Percentiles rank a stretch among this genome's conserved stretches.
Conservation (phyloP, 2,113 vertebrate genomes). For the Trogon surrucura region DNA sequence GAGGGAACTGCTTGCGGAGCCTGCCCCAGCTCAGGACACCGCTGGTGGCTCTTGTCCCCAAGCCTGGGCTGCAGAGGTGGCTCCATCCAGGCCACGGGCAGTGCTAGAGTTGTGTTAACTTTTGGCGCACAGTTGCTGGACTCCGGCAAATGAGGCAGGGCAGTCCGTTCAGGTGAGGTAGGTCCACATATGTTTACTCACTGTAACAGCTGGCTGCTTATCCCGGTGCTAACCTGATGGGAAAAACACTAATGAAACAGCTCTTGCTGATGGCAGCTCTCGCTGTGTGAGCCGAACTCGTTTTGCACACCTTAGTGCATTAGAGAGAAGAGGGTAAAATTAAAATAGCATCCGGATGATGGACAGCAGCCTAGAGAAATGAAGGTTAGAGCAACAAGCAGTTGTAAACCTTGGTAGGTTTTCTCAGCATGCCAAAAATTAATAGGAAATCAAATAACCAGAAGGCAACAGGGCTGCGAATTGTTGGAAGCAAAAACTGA, state of each 20-base stretch:
- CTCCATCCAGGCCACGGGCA: rapidly evolving
- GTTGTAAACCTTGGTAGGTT: not conserved
- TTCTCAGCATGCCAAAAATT: not conserved
- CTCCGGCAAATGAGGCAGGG: not conserved
- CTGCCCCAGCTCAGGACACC: not conserved
- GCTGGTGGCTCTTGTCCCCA: rapidly evolving
- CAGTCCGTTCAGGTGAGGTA: not conserved
- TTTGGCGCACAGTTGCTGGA: not conserved
- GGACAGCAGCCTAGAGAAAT: not conserved
- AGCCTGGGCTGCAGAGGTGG: not conserved
- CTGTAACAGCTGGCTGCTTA: not conserved
- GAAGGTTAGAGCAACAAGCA: rapidly evolving
- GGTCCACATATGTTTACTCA: not conserved
- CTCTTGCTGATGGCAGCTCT: not conserved
- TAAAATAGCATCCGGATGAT: not conserved
- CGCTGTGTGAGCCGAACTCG: not conserved
- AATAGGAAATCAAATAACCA: not conserved
- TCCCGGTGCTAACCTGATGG: not conserved
- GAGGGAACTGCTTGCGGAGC: not conserved
- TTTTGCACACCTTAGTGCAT: not conserved
- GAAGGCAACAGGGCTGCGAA: not conserved
- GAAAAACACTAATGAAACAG: not conserved
- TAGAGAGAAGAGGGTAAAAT: not conserved
- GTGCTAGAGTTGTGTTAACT: not conserved
- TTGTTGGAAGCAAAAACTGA: not conserved